Conservation (phyloP, 2,797 vertebrate genomes). For the Tenualosa thibaudeaui region DNA sequence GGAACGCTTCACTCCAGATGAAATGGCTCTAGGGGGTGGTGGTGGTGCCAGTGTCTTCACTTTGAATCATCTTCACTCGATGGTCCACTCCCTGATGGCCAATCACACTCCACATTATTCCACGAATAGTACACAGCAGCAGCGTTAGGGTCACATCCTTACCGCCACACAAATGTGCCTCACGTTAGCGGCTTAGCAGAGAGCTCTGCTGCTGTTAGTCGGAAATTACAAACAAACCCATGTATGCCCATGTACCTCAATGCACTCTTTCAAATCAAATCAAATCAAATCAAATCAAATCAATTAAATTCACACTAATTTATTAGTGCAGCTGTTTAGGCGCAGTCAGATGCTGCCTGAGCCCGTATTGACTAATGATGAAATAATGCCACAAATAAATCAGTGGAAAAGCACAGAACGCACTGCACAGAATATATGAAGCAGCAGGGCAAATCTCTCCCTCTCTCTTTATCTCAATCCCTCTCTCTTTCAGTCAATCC, state of each 20-base stretch:
- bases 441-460: too few relatives aligned
- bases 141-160: neutral
- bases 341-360: too few relatives aligned
- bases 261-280: too few relatives aligned
- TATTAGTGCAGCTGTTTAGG: too few relatives aligned
- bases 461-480: too few relatives aligned
- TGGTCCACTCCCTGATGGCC: neutral
- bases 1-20: neutral
- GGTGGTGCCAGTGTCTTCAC: neutral
- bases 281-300: neutral
- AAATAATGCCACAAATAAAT: too few relatives aligned
- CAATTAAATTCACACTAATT: neutral
- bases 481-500: neutral
- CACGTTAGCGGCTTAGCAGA: neutral
- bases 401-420: too few relatives aligned
- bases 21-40: neutral
- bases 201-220: neutral
- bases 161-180: neutral
- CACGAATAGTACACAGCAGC: neutral
- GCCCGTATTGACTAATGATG: too few relatives aligned
- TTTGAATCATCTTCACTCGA: neutral
- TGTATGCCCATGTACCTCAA: too few relatives aligned
- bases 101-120: neutral
- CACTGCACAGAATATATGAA: too few relatives aligned
- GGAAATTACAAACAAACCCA: too few relatives aligned